Percentiles rank a stretch among this genome's conserved stretches.
Conservation (phyloP, 1,140 invertebrate genomes). For the Onthophagus taurus region DNA sequence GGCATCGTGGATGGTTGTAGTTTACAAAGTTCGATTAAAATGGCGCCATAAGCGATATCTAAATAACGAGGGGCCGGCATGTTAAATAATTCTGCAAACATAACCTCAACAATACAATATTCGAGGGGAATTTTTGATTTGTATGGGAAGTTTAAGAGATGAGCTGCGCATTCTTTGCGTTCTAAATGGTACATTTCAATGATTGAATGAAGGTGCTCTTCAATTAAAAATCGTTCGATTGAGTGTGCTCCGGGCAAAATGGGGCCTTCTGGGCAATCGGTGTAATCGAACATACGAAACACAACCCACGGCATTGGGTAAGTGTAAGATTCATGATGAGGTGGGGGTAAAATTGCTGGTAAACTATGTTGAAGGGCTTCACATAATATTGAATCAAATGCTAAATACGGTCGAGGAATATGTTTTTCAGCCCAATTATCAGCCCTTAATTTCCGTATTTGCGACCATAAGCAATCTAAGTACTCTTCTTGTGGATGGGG, state of each 20-base stretch:
- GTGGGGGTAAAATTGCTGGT: slow-evolving; percentile 77
- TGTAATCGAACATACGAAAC: slow-evolving; percentile 96
- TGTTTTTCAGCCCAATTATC: slow-evolving; percentile 98
- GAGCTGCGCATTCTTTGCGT: slow-evolving; percentile 88
- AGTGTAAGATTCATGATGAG: slow-evolving; percentile 77
- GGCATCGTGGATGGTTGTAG: slow-evolving; percentile 94
- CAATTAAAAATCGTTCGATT: slow-evolving; percentile 95
- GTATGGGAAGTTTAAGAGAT: slow-evolving; percentile 85
- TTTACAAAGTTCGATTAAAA: slow-evolving; percentile 96
- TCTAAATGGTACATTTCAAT: slow-evolving; percentile 82
- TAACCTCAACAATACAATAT: slow-evolving; percentile 96
- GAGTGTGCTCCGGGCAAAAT: slow-evolving; percentile 90
- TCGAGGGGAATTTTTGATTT: slow-evolving; percentile 93
- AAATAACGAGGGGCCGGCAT: slow-evolving; percentile 80
- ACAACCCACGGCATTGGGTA: slow-evolving; percentile 89
- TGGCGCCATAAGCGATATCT: slow-evolving; percentile 91
- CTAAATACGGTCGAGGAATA: slow-evolving; percentile 88
- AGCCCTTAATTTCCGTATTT: slow-evolving; percentile 82
- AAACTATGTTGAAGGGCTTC: slow-evolving; percentile 94
- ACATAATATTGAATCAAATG: slow-evolving; percentile 90
- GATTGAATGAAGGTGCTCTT: slow-evolving; percentile 93
- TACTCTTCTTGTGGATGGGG: slow-evolving; percentile 98
- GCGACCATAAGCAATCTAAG: slow-evolving; percentile 94
- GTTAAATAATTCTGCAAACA: slow-evolving; percentile 90
- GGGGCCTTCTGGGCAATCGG: slow-evolving; percentile 91